phyloP scores from a whole-genome alignment of 2,113 vertebrate genomes.

The Accipiter virgatus region DNA sequence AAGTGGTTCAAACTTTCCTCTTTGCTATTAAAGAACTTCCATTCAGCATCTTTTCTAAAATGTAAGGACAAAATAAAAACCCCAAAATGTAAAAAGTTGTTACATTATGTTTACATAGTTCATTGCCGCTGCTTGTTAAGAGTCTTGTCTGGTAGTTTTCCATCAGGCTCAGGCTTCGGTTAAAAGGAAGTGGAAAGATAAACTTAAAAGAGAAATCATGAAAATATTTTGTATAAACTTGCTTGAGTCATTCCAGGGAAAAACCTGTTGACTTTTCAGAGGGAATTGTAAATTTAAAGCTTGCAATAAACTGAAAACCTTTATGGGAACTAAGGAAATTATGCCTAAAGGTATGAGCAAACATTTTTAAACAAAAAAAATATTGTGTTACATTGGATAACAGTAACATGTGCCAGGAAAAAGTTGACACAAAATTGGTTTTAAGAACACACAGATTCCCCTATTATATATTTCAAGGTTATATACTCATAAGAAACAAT shows the following conservation, averaged over 20 bases:
- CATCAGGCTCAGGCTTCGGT: background rate
- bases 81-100: background rate
- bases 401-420: background rate
- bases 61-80: background rate
- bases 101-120: too few species aligned
- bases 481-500: constrained; percentile 49
- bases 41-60: background rate
- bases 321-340: background rate
- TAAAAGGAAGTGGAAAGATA: background rate
- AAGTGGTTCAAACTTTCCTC: background rate
- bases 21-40: background rate
- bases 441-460: background rate
- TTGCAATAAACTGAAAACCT: background rate
- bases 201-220: background rate
- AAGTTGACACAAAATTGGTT: background rate
- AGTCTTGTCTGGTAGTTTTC: too few species aligned
- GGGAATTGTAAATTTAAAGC: background rate
- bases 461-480: constrained; percentile 27
- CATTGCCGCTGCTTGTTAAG: too few species aligned
- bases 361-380: background rate
- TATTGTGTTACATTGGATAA: background rate
- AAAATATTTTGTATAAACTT: background rate
- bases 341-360: background rate
- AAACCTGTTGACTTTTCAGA: background rate
- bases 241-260: background rate